A percentile compares a stretch with the other conserved stretches of the same genome.
Evolutionary conservation across 2,113 vertebrate species (phyloP).

Genomic region (Microtus ochrogaster): DNA sequence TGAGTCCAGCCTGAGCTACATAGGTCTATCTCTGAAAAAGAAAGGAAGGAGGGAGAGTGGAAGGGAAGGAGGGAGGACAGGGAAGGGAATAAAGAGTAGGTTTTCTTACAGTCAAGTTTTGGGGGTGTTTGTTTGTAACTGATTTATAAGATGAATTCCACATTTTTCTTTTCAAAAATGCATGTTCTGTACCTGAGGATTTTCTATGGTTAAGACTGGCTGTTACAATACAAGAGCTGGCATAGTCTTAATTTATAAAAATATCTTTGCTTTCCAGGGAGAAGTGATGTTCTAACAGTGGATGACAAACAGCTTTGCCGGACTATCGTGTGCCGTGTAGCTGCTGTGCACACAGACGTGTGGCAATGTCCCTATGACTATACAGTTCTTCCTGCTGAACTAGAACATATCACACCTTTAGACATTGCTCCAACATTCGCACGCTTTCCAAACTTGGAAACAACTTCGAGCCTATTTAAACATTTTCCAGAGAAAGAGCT

Average conservation of each 20-base stretch:
- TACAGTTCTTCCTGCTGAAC: neutral
- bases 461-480: slow-evolving; percentile 73
- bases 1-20: neutral
- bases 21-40: neutral
- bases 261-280: neutral
- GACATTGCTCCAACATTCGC: slow-evolving; percentile 19
- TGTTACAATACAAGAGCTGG: neutral
- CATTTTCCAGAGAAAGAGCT: slow-evolving; percentile 62
- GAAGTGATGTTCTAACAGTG: slow-evolving; percentile 4
- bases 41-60: neutral
- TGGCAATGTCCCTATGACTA: neutral
- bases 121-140: neutral
- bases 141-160: slow-evolving; percentile 31
- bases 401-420: neutral
- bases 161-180: slow-evolving; percentile 35
- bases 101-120: neutral
- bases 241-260: slow-evolving; percentile 25
- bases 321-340: neutral
- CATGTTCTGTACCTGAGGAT: neutral
- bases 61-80: fast-evolving
- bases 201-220: neutral
- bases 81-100: neutral
- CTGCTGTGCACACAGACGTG: neutral
- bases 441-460: slow-evolving; percentile 64
- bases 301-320: slow-evolving; percentile 57